Base-by-base conservation (phyloP, 2,113 vertebrate species). In the Pollachius pollachius region DNA sequence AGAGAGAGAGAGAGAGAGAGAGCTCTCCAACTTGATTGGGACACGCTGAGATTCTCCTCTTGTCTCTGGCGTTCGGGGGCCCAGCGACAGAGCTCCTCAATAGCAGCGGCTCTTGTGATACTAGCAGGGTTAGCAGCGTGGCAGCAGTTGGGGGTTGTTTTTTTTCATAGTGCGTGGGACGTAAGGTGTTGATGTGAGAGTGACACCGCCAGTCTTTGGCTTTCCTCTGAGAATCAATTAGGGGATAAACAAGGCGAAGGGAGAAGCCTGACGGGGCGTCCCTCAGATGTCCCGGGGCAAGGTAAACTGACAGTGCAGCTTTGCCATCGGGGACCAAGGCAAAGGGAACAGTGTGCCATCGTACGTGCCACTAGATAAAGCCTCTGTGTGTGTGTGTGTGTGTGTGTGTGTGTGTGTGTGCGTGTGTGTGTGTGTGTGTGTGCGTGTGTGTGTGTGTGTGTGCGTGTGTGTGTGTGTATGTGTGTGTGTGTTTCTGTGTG, bases 221-320 rank as follows among this genome's bases (percentile, higher is more conserved):
- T 82, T 90, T 93, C 91, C 91, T 93, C 83, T 80, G 93, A 94
- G 92, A 94, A 91, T 93, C 89, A 94, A 93, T 94, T 95, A 93
- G 88, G 83, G 93, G 91, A 92, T 90, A 94, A 95, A 94, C 87
- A 94, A 92, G 78, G 21, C 13, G 60, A 62, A 79, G 89, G 89
- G 81, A 88, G 82, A 80, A 83, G 87, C 80, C 84, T 77, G 84
- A 89, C 74, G 75, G 84, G 75, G 81, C 89, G 91, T 94, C 89
- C 85, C 78, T 83, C 80, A 81, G 80, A 91, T 94, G 91, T 94
- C 93, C 86, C 91, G 83, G 84, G 92, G 91, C 93, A 93, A 87
- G 89, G 85, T 91, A 92, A 89, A 93, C 85, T 79, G 87, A 87
- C 79, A 82, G 84, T 74, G 88, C 81, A 88, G 86, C 60, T 82